Evolutionary conservation across 1,140 invertebrate species (phyloP), one percentile per base, ranked within the genome.

Genomic region (Telenomus remus): DNA sequence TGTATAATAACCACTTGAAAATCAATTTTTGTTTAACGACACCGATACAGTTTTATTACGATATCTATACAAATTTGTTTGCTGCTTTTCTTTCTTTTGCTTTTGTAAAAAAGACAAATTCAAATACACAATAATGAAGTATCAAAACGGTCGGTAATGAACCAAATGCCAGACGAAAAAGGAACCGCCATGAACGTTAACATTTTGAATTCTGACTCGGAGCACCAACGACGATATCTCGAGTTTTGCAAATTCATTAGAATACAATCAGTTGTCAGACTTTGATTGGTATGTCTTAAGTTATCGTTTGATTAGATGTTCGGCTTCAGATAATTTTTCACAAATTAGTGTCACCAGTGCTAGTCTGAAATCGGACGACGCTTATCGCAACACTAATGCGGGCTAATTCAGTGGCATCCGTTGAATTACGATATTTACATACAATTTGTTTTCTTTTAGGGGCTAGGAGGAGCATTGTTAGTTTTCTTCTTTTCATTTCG

Each of bases 371-470:
- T 9, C 42, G 51, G 49, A 51, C 10, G 39, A 53, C 12, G 33
- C 42, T 42, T 9, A 39, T 39, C 37, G 37, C 37, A n/a, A 39
- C 61, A 73, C 50, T 60, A 73, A 60, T 73, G 70, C 70, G n/a
- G n/a, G 44, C 37, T 54, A 49, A 60, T 43, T 49, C 57, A 34
- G 60, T 73, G 61, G 48, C 60, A 73, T 73, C 60, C 61, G 54
- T 44, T 42, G 14, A 65, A 65, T 49, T 43, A 53, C 48, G 27
- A 16, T 73, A 73, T 73, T 73, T 73, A 73, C 70, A 73, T 60
- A 47, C 6, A 44, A 44, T 65, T 63, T 71, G 5, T 42, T 35
- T 11, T n/a, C n/a, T n/a, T n/a, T 39, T 1, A 27, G 19, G 6
- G 19, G 19, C 19, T 27, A 27, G 6, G n/a, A n/a, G n/a, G n/a